Conservation (phyloP, 2,888 invertebrate genomes). For the Mimumesa dahlbomi region DNA sequence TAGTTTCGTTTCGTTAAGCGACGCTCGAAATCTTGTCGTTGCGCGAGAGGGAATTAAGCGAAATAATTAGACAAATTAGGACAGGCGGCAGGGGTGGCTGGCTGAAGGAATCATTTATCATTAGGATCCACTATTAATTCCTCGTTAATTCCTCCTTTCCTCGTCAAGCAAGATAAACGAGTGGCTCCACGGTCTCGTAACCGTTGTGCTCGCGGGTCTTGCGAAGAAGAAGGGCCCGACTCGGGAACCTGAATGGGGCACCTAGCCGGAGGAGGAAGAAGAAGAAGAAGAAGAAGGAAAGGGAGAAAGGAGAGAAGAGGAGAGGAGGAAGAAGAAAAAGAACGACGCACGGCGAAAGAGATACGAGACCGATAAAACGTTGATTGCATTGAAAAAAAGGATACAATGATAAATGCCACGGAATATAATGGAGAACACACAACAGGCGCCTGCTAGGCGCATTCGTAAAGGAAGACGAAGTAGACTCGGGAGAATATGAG, state of each 20-base stretch:
- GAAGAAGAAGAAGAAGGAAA: conserved; percentile 14
- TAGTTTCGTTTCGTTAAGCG: conserved; percentile 77
- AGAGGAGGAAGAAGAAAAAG: conserved; percentile 23
- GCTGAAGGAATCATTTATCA: conserved; percentile 78
- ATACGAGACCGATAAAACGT: conserved; percentile 70
- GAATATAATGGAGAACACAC: conserved; percentile 53
- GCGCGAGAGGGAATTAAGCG: conserved; percentile 76
- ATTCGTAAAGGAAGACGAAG: conserved; percentile 44
- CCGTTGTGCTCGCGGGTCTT: conserved; percentile 48
- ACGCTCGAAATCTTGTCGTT: conserved; percentile 76
- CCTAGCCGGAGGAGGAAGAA: background rate
- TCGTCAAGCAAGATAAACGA: conserved; percentile 80
- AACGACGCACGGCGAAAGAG: conserved; percentile 52
- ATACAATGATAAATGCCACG: conserved; percentile 62
- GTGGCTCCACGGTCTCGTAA: conserved; percentile 66
- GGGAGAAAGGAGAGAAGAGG: conserved; percentile 5
- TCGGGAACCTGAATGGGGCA: conserved; percentile 38
- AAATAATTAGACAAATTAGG: conserved; percentile 81
- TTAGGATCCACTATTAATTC: conserved; percentile 80
- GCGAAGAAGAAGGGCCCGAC: conserved; percentile 32
- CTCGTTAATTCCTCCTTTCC: conserved; percentile 81
- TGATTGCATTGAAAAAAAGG: conserved; percentile 63
- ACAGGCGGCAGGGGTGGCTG: conserved; percentile 71
- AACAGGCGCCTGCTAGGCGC: conserved; percentile 33
- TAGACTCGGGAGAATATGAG: conserved; percentile 43